Base-by-base conservation (phyloP, 2,113 vertebrate genomes). In the Beaufortia kweichowensis region DNA sequence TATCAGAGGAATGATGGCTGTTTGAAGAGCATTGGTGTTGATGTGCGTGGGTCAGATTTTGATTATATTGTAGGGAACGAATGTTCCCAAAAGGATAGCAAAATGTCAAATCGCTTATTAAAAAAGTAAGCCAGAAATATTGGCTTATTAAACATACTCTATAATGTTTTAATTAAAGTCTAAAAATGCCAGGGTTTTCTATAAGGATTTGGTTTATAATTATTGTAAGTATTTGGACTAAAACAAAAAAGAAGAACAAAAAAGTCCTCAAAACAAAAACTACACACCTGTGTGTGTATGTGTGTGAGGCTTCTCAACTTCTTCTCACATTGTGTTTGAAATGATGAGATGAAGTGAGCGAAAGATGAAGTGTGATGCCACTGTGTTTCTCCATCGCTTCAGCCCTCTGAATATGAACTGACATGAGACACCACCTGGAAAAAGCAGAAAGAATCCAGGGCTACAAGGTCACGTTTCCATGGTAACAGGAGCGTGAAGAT, bases 391-490 rank as follows among this genome's bases (percentile, higher is more conserved):
- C 56, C 39, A 61, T 61, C 23, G 4, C 57, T 74, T 29, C 41
- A 63, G 74, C 67, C 62, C 66, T 78, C 59, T 67, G 68, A 56
- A 77, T 60, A 79, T 83, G 76, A 76, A 64, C 67, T 53, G 63
- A 77, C 81, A 83, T 64, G 62, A 83, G 74, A 75, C 78, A 72
- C 31, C 74, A 26, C 61, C 81, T 23, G 63, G 68, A 65, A 77
- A 79, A 74, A 80, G 65, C 56, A 80, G 68, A 80, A 60, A 83
- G 75, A 76, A 80, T 76, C 56, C 41, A 66, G 74, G 78, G 78
- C 78, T 77, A 79, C 56, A n/a, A 76, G 81, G 81, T 79, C 74
- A 79, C 31, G 78, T 83, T 79, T 79, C 74, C 81, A 83, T 83
- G 78, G 81, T 35, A 65, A 83, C 81, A 29, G 67, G 48, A 80